phyloP scores from a whole-genome alignment of 2,113 vertebrate species.

The Eleginops maclovinus region DNA sequence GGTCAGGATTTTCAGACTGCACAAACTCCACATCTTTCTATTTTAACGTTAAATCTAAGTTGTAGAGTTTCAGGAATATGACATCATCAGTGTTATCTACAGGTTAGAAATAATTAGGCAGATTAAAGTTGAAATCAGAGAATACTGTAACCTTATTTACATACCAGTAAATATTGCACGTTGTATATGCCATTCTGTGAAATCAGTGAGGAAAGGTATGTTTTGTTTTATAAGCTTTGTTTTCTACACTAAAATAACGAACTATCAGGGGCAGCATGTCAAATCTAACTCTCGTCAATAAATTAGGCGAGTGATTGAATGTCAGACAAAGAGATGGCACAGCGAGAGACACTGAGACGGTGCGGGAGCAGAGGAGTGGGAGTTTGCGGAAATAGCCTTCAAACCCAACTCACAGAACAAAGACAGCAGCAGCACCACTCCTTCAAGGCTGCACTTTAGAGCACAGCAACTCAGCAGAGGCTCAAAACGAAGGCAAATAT shows the following conservation, averaged over 20 bases:
- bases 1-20: background rate
- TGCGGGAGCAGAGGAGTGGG: conserved; percentile 55
- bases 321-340: conserved; percentile 61
- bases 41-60: background rate
- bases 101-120: too few species aligned
- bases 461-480: conserved; percentile 43
- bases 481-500: conserved; percentile 61
- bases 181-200: background rate
- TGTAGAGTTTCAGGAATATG: background rate
- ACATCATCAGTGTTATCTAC: background rate
- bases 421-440: conserved; percentile 45
- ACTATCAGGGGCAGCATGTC: background rate
- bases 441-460: conserved; percentile 64
- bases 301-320: conserved; percentile 25
- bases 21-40: background rate
- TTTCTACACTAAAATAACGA: background rate
- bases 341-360: conserved; percentile 57
- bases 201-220: background rate
- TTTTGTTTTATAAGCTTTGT: background rate
- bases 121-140: background rate
- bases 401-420: conserved; percentile 65
- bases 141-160: background rate
- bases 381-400: conserved; percentile 69
- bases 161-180: background rate
- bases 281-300: conserved; percentile 21